Evolutionary conservation across 2,888 invertebrate genomes (phyloP).

Genomic region (Rhaphigaster nebulosa): DNA sequence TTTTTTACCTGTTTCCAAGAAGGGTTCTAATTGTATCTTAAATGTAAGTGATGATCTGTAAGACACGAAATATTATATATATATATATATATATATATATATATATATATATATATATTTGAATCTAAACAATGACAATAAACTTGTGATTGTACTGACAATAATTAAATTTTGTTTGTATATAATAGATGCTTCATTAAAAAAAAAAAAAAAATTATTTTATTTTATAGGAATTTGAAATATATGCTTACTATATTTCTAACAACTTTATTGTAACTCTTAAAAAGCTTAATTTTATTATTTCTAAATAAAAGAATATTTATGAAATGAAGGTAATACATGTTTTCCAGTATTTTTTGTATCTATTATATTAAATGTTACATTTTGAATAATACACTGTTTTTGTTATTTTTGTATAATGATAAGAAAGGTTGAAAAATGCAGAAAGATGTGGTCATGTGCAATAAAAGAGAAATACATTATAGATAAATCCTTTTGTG

Average conservation of each 20-base stretch:
- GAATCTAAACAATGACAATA: constrained; percentile 53
- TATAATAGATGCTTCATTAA: constrained; percentile 49
- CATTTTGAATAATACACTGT: neutral
- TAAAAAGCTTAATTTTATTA: constrained; percentile 13
- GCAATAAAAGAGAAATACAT: constrained; percentile 15
- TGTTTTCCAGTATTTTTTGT: neutral
- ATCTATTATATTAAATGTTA: neutral
- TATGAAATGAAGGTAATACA: neutral
- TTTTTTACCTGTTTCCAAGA: constrained; percentile 53
- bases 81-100: neutral
- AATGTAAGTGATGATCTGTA: constrained; percentile 51
- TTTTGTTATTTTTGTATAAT: neutral
- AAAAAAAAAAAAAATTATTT: neutral
- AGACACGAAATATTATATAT: neutral
- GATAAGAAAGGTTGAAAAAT: neutral
- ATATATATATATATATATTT: neutral
- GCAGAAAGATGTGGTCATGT: neutral
- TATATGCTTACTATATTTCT: constrained; percentile 39
- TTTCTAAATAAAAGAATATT: neutral
- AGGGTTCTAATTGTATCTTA: constrained; percentile 49
- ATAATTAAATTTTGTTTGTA: constrained; percentile 52
- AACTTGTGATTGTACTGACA: constrained; percentile 59
- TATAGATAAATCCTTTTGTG: neutral
- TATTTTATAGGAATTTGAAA: neutral
- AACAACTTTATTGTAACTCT: neutral